These are phyloP conservation scores for Gallinago paraguaiae DNA, from an alignment of 2,113 vertebrate genomes.

Conservation along the genomic window DNA sequence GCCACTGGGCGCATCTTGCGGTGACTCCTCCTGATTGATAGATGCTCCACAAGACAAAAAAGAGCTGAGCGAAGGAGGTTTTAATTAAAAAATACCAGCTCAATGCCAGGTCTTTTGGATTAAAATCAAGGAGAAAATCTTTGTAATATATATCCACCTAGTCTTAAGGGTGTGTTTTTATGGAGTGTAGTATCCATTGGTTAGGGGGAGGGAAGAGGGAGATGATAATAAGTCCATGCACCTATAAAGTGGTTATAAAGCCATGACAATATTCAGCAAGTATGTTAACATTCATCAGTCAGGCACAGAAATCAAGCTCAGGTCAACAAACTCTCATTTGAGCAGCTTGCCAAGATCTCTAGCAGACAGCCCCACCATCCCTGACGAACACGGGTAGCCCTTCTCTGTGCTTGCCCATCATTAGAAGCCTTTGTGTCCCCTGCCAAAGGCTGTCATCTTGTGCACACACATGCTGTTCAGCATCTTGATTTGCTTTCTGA, in stretches of 20 bases:
- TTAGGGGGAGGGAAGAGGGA: background rate
- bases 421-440: conserved; percentile 12
- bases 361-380: background rate
- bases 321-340: background rate
- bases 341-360: background rate
- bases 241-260: background rate
- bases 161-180: background rate
- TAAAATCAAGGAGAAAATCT: background rate
- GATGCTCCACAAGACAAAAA: background rate
- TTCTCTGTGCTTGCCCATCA: rapidly evolving
- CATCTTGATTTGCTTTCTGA: background rate
- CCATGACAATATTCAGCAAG: background rate
- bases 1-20: background rate
- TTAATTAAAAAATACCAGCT: conserved; percentile 22
- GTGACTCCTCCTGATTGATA: conserved; percentile 47
- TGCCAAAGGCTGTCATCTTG: conserved; percentile 34
- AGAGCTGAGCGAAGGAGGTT: background rate
- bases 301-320: background rate
- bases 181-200: rapidly evolving
- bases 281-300: background rate
- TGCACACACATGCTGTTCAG: background rate
- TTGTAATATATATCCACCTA: background rate
- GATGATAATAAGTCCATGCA: rapidly evolving
- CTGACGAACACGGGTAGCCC: background rate
- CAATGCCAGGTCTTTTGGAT: background rate